A percentile compares a stretch with the other conserved stretches of the same genome.
Conservation (phyloP, 2,113 vertebrate species). For the Pollachius pollachius region DNA sequence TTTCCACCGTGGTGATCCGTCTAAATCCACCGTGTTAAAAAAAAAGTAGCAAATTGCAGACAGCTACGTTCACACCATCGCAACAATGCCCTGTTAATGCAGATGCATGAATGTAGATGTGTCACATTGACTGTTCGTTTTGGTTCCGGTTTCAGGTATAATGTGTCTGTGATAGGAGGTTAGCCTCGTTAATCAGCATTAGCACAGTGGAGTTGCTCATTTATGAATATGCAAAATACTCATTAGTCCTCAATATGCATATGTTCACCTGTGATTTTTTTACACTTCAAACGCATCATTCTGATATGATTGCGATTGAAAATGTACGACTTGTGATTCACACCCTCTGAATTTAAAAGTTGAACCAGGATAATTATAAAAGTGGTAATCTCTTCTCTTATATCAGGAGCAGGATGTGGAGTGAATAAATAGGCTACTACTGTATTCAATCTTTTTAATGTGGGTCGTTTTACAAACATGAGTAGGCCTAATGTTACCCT, state of each 20-base stretch:
- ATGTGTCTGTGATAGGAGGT: slow-evolving; percentile 18
- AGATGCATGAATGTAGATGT: background rate
- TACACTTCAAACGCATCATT: background rate
- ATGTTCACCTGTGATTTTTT: slow-evolving; percentile 14
- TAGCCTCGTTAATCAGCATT: slow-evolving; percentile 42
- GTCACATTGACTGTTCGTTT: slow-evolving; percentile 10
- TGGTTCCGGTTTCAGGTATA: slow-evolving; percentile 26
- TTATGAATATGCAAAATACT: slow-evolving; percentile 41
- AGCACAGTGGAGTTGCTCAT: slow-evolving; percentile 34
- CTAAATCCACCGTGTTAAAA: background rate
- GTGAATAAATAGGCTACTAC: too few species aligned
- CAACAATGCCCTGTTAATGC: background rate
- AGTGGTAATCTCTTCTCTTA: too few species aligned
- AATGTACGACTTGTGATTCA: slow-evolving; percentile 3
- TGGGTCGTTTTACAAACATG: too few species aligned
- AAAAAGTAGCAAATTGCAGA: background rate
- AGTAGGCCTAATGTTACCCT: too few species aligned
- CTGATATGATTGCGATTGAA: slow-evolving; percentile 17
- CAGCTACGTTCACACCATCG: background rate
- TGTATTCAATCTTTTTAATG: too few species aligned
- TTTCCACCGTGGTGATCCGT: background rate
- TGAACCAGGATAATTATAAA: background rate
- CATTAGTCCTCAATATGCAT: slow-evolving; percentile 34
- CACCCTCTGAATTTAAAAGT: background rate
- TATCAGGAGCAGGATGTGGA: too few species aligned